Evolutionary conservation across 2,797 vertebrate species (phyloP).

Genomic region (Anomalospiza imberbis): DNA sequence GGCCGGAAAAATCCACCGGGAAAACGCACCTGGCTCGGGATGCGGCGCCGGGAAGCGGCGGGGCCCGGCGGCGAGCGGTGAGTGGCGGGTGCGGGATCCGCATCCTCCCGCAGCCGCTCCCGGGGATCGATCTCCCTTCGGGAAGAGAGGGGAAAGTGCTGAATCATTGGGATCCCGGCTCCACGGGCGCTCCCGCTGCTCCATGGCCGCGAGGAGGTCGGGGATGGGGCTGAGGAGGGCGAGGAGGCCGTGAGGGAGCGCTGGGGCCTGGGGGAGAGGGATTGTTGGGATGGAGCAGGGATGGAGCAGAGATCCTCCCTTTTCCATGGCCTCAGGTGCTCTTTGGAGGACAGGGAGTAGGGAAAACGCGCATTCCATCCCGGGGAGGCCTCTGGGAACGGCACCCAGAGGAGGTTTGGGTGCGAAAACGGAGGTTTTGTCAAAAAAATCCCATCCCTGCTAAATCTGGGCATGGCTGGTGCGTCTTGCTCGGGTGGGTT

Average conservation of each 20-base stretch:
- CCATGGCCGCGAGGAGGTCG: not conserved
- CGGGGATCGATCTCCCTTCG: conserved; percentile 7
- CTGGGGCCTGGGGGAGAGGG: not conserved
- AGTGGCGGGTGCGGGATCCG: not conserved
- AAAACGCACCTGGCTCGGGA: not conserved
- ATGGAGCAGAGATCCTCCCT: not conserved
- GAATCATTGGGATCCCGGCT: conserved; percentile 69
- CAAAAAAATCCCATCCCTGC: not conserved
- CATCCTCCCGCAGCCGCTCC: not conserved
- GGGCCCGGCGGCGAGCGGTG: not conserved
- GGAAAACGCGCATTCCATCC: not conserved
- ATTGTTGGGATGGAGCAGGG: not conserved
- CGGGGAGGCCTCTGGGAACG: not conserved
- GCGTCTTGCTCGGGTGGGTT: accelerated
- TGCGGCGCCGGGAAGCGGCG: not conserved
- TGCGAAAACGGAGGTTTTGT: not conserved
- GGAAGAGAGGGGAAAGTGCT: conserved; percentile 67
- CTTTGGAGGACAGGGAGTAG: not conserved
- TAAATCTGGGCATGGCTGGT: not conserved
- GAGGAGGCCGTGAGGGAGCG: not conserved
- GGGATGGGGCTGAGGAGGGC: not conserved
- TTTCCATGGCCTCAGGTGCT: not conserved
- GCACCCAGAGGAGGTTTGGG: accelerated
- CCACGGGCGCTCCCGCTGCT: not conserved
- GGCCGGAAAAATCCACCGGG: not conserved